Base-by-base conservation (phyloP, 2,797 vertebrate genomes). In the Perodicticus potto region DNA sequence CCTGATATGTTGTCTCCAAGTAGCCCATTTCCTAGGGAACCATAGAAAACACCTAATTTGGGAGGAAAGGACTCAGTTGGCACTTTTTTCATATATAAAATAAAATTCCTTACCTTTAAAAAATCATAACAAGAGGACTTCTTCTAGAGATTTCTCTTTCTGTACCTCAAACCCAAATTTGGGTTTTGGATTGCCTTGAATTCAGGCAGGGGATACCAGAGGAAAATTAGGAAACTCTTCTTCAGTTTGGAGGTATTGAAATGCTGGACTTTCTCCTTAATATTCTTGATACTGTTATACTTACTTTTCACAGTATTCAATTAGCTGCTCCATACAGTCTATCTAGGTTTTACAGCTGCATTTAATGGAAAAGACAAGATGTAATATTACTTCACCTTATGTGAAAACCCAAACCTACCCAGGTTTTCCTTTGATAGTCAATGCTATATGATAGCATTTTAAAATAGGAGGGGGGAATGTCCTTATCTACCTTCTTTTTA, bases 31-130 rank as follows among this genome's bases (percentile, higher is more conserved):
- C 95, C 95, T 85, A 97, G 97, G 97, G 97, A 97, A 96, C 93
- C 94, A 77, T 95, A 96, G 96, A 97, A 97, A 97, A 97, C 86
- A 95, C 96, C 90, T 94, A 72, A 0, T 96, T 90, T 92, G 93
- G 92, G 94, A 95, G 82, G 94, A 77, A 90, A 95, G 84, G 89
- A 95, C 96, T 97, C 95, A 98, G 98, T 99, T 99, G 99, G 99
- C 99, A 99, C 99, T 99, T 98, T 99, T 99, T 99, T 98, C 99
- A 99, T 99, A 99, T 99, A 99, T 99, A 99, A 99, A 99, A 99
- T 99, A 99, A 99, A 99, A 99, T 97, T 97, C 98, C 98, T 96
- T 97, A 97, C 96, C 93, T 98, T 98, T 98, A 43, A 65, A 45
- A 40, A 81, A 81, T 32, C 25, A 82, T 16, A 37, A 67, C 25